phyloP scores from a whole-genome alignment of 2,888 invertebrate genomes.

The Apoda limacodes region DNA sequence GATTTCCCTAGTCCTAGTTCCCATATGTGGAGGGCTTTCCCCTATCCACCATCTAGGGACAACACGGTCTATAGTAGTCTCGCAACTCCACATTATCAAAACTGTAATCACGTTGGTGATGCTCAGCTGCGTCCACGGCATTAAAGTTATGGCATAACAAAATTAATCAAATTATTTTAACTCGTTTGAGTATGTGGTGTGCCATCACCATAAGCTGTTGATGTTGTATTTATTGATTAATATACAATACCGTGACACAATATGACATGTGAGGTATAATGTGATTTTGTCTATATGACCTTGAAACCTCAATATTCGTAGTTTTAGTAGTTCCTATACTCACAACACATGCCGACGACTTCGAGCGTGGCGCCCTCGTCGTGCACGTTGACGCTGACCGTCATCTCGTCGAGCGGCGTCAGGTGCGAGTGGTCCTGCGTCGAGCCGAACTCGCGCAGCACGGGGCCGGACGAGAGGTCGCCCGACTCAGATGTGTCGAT shows the following conservation, averaged over 20 bases:
- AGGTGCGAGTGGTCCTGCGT: constrained; percentile 84
- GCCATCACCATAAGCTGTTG: too few species aligned
- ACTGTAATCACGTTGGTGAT: too few species aligned
- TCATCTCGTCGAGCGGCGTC: constrained; percentile 83
- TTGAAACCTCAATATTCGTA: background rate
- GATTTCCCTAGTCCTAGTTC: too few species aligned
- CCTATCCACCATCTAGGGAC: too few species aligned
- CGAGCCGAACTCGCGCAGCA: constrained; percentile 84
- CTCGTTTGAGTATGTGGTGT: too few species aligned
- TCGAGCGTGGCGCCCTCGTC: constrained; percentile 92
- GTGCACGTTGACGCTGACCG: constrained; percentile 92
- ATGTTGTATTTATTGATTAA: too few species aligned
- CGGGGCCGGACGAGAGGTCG: constrained; percentile 79
- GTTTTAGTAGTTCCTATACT: constrained; percentile 62
- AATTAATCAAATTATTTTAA: too few species aligned
- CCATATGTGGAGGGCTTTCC: too few species aligned
- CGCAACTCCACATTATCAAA: too few species aligned
- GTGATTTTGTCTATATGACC: background rate
- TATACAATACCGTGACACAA: background rate
- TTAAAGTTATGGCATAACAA: too few species aligned
- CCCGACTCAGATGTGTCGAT: constrained; percentile 88
- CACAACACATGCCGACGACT: constrained; percentile 94
- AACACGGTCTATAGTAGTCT: too few species aligned
- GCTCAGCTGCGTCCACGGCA: too few species aligned
- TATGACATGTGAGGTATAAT: background rate